A percentile compares a stretch with the other conserved stretches of the same genome.
Evolutionary conservation across 1,140 invertebrate species (phyloP).

Genomic region (Musca domestica): DNA sequence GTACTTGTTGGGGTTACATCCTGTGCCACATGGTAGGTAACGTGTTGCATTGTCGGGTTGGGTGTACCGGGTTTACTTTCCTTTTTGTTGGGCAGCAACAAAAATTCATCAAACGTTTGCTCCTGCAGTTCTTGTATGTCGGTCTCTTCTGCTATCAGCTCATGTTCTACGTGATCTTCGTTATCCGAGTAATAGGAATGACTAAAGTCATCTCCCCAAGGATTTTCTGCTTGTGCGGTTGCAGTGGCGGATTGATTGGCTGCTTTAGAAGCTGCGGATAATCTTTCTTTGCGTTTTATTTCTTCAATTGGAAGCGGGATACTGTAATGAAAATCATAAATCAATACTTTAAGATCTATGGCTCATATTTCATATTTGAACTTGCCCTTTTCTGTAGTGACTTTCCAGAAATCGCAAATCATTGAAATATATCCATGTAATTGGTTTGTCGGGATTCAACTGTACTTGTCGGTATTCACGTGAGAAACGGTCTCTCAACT

Average conservation of each 20-base stretch:
- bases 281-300: constrained; percentile 11
- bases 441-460: constrained; percentile 33
- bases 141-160: not conserved
- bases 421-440: constrained; percentile 41
- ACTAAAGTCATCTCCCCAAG: constrained; percentile 9
- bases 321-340: constrained; percentile 1
- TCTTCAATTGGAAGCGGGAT: constrained; percentile 18
- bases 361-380: not conserved
- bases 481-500: constrained; percentile 44
- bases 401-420: constrained; percentile 40
- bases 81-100: constrained; percentile 5
- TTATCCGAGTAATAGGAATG: constrained; percentile 4
- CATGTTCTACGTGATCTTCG: constrained; percentile 4
- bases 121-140: constrained; percentile 2
- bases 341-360: no score
- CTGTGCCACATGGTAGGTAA: constrained; percentile 1
- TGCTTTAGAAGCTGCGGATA: not conserved
- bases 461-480: constrained; percentile 45
- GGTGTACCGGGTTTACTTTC: not conserved
- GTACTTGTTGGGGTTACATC: not conserved
- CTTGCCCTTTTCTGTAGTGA: constrained; percentile 43
- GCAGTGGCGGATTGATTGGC: no score
- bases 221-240: not conserved
- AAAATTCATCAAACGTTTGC: constrained; percentile 12
- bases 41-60: not conserved